These are phyloP conservation scores for Syngnathus floridae DNA, from an alignment of 2,113 vertebrate genomes.

Conservation along the genomic window DNA sequence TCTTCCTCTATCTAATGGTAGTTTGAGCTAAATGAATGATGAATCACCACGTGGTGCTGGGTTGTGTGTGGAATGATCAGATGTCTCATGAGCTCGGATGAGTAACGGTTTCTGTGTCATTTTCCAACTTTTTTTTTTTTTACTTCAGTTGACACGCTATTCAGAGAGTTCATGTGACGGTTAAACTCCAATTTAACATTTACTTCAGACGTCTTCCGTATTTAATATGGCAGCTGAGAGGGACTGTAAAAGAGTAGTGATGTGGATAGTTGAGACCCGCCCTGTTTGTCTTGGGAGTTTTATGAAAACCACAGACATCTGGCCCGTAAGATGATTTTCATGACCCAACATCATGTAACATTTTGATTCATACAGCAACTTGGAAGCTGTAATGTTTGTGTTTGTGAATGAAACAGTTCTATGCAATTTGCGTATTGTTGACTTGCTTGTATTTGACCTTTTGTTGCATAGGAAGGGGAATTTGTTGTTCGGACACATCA, in stretches of 20 bases:
- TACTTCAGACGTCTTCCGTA: neutral
- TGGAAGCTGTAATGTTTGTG: neutral
- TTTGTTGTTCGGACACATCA: conserved; percentile 92
- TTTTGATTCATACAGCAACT: conserved; percentile 25
- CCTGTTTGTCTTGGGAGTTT: conserved; percentile 1
- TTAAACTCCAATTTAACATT: neutral
- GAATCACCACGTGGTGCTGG: neutral
- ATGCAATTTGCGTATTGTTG: fast-evolving
- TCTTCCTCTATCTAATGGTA: neutral
- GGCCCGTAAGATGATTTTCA: conserved; percentile 47
- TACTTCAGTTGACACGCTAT: neutral
- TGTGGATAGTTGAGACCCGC: conserved; percentile 5
- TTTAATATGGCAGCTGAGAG: neutral
- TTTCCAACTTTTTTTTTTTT: neutral
- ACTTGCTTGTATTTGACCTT: neutral
- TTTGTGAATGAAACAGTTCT: neutral
- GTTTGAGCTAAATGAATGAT: neutral
- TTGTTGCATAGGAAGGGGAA: conserved; percentile 75
- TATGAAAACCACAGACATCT: conserved; percentile 31
- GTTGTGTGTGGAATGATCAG: neutral
- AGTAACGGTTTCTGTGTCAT: conserved; percentile 7
- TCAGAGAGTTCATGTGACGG: conserved; percentile 12
- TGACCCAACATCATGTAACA: conserved; percentile 27
- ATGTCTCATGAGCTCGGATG: conserved; percentile 2
- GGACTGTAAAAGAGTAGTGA: neutral